These are phyloP conservation scores for Halichoerus grypus DNA, from an alignment of 2,113 vertebrate genomes.

Conservation along the genomic window DNA sequence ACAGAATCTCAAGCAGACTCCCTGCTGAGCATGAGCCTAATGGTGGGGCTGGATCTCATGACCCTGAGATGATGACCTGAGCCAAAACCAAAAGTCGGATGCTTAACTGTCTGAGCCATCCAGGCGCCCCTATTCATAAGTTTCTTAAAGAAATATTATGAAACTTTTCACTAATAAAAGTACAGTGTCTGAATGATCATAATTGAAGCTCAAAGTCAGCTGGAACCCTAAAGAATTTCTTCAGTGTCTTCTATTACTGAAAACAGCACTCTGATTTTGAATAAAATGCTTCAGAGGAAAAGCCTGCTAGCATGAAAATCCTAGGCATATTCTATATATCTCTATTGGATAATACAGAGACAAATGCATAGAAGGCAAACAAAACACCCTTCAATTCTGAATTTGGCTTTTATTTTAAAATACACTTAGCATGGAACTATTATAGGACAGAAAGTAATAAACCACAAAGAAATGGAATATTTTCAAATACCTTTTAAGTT, in stretches of 20 bases:
- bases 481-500: slow-evolving; percentile 69
- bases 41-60: background rate
- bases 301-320: slow-evolving; percentile 68
- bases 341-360: slow-evolving; percentile 22
- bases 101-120: background rate
- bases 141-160: background rate
- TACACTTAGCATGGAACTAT: slow-evolving; percentile 75
- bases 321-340: slow-evolving; percentile 27
- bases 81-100: background rate
- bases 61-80: background rate
- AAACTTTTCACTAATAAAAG: slow-evolving; percentile 33
- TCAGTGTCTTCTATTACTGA: slow-evolving; percentile 24
- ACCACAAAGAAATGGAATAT: slow-evolving; percentile 71
- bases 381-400: slow-evolving; percentile 45
- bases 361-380: slow-evolving; percentile 56
- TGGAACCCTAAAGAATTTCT: slow-evolving; percentile 37
- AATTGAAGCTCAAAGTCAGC: background rate
- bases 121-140: background rate
- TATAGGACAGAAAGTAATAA: slow-evolving; percentile 72
- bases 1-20: background rate
- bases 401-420: slow-evolving; percentile 79
- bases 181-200: slow-evolving; percentile 5
- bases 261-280: slow-evolving; percentile 52
- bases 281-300: slow-evolving; percentile 69
- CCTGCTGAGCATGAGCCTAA: background rate